Evolutionary conservation across 2,888 invertebrate species (phyloP).

Genomic region (Psylliodes chrysocephalus): DNA sequence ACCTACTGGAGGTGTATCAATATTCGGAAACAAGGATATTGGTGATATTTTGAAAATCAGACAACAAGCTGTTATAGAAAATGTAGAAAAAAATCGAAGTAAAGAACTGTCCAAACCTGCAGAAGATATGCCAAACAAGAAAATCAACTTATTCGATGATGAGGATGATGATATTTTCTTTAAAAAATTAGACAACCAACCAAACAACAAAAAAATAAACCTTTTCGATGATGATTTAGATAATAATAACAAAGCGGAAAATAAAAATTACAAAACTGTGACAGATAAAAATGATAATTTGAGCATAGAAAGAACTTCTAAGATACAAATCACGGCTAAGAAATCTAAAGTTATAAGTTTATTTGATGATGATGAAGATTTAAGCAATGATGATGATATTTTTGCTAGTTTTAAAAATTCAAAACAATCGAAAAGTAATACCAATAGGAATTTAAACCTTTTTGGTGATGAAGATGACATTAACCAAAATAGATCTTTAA

Average conservation of each 20-base stretch:
- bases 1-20: constrained; percentile 70
- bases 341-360: constrained; percentile 42
- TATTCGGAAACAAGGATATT: constrained; percentile 62
- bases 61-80: constrained; percentile 32
- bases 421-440: not conserved
- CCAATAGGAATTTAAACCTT: constrained; percentile 46
- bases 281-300: constrained; percentile 7
- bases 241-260: not conserved
- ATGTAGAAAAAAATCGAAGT: constrained; percentile 14
- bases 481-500: not conserved
- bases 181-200: not conserved
- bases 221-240: constrained; percentile 21
- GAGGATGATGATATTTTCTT: not conserved
- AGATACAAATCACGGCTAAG: constrained; percentile 9
- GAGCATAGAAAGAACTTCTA: not conserved
- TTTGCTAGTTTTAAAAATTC: constrained; percentile 46
- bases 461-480: constrained; percentile 51
- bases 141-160: constrained; percentile 12
- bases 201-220: constrained; percentile 8
- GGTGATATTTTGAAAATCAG: constrained; percentile 43
- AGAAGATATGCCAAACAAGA: constrained; percentile 16
- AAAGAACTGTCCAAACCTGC: not conserved
- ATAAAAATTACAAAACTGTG: not conserved
- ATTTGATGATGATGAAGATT: constrained; percentile 52
- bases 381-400: constrained; percentile 14